Base-by-base conservation (phyloP, 2,888 invertebrate species). In the Tipula vernalis region DNA sequence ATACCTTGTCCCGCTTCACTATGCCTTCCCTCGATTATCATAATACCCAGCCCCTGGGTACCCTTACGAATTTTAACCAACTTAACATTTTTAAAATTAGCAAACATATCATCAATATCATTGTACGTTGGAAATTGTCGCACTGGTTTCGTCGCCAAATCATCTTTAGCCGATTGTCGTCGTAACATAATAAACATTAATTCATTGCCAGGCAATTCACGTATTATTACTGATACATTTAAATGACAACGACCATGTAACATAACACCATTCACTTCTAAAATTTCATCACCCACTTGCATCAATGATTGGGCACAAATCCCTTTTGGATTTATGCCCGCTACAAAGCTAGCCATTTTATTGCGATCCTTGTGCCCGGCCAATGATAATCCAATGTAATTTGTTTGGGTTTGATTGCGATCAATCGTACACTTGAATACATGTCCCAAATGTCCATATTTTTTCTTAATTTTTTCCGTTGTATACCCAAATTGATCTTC, bases 401-500 rank as follows among this genome's bases (percentile, higher is more conserved):
- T 96, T 87, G 94, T 94, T 39, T 94, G 93, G 87, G 94, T 94
- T 39, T 94, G 93, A 42, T 95, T 94, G 87, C 96, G 94, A 90
- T 95, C 95, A 89, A 98, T 91, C 88, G 95, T 95, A 41, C 90
- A 86, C 88, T 89, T 90, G 42, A 90, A 90, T 85, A 98, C 95
- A 90, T 96, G 93, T 18, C 95, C 96, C 90, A 98, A 93, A 87
- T 94, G 94, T 6, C 95, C 95, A 93, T 99, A 99, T 91, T 97
- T 97, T 93, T 97, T 97, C 90, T 96, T 95, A 89, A 99, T 95
- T 93, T 98, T 98, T 98, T 98, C 95, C 90, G 93, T 93, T n/a
- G 98, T 98, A 92, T 98, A 98, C 87, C 98, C 98, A 91, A 95
- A 98, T 89, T 96, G 96, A 90, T 98, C 98, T 91, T 98, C 98